Conservation (phyloP, 2,113 vertebrate genomes). For the Chlorodrepanis virens region DNA sequence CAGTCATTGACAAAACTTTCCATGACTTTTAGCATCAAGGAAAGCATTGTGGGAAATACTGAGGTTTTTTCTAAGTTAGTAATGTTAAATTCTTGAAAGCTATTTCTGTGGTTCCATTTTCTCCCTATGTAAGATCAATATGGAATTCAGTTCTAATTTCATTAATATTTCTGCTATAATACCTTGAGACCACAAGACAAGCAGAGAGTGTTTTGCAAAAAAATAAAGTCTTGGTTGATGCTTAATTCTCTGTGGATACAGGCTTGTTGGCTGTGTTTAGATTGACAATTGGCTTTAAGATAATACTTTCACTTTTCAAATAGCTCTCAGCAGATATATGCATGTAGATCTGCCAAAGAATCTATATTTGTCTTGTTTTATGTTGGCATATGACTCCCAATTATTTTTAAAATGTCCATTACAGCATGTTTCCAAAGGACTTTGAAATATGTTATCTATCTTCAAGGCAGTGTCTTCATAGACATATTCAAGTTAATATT, state of each 20-base stretch:
- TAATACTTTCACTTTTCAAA: not conserved
- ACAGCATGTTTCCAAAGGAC: not conserved
- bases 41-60: not conserved
- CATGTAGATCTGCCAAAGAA: not conserved
- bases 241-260: not conserved
- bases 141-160: not conserved
- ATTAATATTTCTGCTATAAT: not conserved
- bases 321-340: not conserved
- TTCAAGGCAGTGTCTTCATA: not conserved
- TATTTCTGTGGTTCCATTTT: not conserved
- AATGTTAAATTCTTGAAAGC: not conserved
- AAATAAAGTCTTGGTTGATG: not conserved
- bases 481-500: not conserved
- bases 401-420: not conserved
- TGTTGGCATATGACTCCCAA: not conserved
- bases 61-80: not conserved
- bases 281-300: not conserved
- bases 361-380: not conserved
- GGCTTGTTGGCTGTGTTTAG: not conserved
- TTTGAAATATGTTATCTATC: not conserved
- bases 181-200: not conserved
- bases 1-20: not conserved
- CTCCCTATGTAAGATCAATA: not conserved
- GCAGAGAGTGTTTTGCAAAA: not conserved
- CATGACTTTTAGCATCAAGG: not conserved